Conservation (phyloP, 2,113 vertebrate genomes). For the Tachuris rubrigastra region DNA sequence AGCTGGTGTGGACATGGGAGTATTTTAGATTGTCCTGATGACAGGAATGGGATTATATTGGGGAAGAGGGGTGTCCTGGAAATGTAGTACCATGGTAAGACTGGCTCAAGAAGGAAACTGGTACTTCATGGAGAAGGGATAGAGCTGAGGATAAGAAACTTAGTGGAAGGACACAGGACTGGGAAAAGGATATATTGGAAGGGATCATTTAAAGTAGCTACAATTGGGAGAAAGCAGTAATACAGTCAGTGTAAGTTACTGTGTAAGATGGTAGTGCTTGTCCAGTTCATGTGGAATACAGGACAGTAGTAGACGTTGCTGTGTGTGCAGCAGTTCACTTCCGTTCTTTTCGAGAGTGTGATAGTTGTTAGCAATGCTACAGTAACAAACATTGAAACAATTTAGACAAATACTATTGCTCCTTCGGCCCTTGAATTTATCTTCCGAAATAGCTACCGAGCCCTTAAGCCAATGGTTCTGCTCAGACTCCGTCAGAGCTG, state of each 20-base stretch:
- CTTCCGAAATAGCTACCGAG: neutral
- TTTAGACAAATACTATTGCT: neutral
- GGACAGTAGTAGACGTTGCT: rapidly evolving
- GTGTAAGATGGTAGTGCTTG: rapidly evolving
- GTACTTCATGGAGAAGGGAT: neutral
- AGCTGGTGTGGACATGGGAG: neutral
- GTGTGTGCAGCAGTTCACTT: neutral
- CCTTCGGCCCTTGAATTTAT: neutral
- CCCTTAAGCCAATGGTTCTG: neutral
- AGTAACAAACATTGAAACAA: neutral
- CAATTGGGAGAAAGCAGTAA: neutral
- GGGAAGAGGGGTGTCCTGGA: neutral
- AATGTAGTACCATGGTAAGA: neutral
- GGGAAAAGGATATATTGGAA: neutral
- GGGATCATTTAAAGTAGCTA: neutral
- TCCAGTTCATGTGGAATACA: neutral
- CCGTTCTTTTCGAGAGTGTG: neutral
- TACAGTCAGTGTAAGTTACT: neutral
- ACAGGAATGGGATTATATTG: neutral
- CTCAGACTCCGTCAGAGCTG: neutral
- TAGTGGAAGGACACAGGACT: neutral
- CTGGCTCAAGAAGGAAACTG: neutral
- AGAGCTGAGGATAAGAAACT: neutral
- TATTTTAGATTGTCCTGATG: neutral
- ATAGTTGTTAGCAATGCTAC: neutral